Evolutionary conservation across 2,888 invertebrate species (phyloP).

Genomic region (Resseliella maxima): DNA sequence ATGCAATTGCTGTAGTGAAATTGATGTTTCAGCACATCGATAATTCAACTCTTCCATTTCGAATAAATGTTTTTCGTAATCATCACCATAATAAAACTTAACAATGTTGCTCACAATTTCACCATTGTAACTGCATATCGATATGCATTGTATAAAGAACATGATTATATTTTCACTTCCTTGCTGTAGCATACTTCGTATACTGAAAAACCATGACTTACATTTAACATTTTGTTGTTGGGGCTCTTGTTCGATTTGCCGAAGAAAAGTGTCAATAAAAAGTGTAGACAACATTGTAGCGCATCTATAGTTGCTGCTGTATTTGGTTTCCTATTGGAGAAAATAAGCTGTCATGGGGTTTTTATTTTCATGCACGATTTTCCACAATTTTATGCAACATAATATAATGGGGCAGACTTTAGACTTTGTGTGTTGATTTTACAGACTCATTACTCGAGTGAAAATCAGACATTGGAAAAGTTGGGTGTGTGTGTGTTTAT

Average conservation of each 20-base stretch:
- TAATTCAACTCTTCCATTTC: constrained; percentile 22
- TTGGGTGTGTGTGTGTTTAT: too few species aligned
- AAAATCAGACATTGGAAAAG: background rate
- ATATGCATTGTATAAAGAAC: background rate
- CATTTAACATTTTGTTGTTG: background rate
- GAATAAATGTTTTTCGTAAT: constrained; percentile 3
- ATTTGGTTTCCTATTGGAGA: constrained; percentile 14
- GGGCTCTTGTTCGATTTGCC: background rate
- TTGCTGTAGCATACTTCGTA: too few species aligned
- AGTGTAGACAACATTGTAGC: background rate
- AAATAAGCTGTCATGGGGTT: constrained; percentile 35
- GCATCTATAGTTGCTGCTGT: background rate
- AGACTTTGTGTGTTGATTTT: constrained; percentile 23
- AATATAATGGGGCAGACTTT: background rate
- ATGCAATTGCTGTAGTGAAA: background rate
- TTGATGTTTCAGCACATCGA: constrained; percentile 37
- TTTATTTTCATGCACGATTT: constrained; percentile 12
- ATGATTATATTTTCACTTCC: background rate
- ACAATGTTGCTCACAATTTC: background rate
- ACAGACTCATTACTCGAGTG: background rate
- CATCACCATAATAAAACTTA: constrained; percentile 17
- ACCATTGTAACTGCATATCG: background rate
- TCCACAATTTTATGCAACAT: constrained; percentile 11
- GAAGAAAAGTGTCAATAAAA: background rate
- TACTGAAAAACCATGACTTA: background rate